These are phyloP conservation scores for Electrona antarctica DNA, from an alignment of 2,113 vertebrate species.

Conservation along the genomic window DNA sequence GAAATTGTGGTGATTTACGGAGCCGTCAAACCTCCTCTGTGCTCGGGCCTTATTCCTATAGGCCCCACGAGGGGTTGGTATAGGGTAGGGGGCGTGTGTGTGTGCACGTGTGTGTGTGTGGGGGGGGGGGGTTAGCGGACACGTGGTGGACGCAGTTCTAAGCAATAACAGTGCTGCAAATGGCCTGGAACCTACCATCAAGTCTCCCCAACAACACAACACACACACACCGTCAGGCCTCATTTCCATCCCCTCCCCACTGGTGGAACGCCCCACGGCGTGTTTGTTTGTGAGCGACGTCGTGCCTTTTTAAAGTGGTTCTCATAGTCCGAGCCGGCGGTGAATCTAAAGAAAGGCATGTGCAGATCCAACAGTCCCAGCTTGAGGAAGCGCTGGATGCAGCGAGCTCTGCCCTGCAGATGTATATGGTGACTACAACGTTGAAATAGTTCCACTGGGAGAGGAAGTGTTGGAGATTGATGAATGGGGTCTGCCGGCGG, in stretches of 20 bases:
- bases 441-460: constrained; percentile 15
- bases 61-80: background rate
- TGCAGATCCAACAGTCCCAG: constrained; percentile 6
- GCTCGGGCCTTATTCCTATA: background rate
- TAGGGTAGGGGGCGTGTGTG: background rate
- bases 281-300: constrained; percentile 43
- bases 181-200: constrained; percentile 57
- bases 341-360: constrained; percentile 4
- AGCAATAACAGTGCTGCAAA: constrained; percentile 57
- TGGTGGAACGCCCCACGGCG: constrained; percentile 35
- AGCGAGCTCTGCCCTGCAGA: background rate
- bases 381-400: background rate
- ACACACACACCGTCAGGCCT: constrained; percentile 48
- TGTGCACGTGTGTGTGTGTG: constrained; percentile 1
- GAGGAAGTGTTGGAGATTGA: constrained; percentile 30
- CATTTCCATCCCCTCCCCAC: constrained; percentile 42
- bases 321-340: background rate
- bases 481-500: constrained; percentile 37
- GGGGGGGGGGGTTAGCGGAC: too few species aligned
- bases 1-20: too few species aligned
- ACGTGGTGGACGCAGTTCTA: constrained; percentile 20
- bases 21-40: too few species aligned
- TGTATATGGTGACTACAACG: constrained; percentile 15
- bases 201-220: constrained; percentile 32
- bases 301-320: background rate